Conservation (phyloP, 1,140 invertebrate species). For the Kradibia gibbosae region DNA sequence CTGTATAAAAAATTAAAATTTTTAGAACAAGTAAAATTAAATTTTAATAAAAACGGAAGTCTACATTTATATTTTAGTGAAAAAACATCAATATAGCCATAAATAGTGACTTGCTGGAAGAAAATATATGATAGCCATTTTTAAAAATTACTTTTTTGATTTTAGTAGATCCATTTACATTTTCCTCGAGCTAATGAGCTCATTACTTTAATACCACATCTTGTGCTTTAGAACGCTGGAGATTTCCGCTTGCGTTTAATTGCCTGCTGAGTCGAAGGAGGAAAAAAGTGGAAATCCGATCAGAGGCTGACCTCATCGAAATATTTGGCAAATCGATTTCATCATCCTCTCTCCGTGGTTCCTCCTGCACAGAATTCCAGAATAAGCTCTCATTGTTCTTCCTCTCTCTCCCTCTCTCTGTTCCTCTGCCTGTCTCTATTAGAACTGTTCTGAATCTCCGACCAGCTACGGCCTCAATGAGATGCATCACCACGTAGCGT, state of each 20-base stretch:
- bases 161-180: too few species aligned
- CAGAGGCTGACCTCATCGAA: background rate
- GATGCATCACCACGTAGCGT: conserved; percentile 62
- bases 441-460: conserved; percentile 3
- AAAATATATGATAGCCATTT: too few species aligned
- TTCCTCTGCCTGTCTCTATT: conserved; percentile 7
- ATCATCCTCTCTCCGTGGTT: background rate
- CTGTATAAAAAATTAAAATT: too few species aligned
- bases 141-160: too few species aligned
- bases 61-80: too few species aligned
- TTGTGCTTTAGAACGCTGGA: too few species aligned
- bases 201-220: too few species aligned
- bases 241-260: background rate
- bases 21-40: too few species aligned
- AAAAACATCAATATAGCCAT: too few species aligned
- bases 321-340: conserved; percentile 10
- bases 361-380: background rate
- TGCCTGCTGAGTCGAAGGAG: background rate
- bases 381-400: conserved; percentile 4
- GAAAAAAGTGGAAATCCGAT: background rate
- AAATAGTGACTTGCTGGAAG: too few species aligned
- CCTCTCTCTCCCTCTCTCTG: background rate
- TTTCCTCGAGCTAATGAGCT: too few species aligned
- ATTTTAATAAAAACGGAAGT: too few species aligned
- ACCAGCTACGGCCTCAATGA: conserved; percentile 54